Evolutionary conservation across 1,140 invertebrate genomes (phyloP).

Genomic region (Bombus balteatus): DNA sequence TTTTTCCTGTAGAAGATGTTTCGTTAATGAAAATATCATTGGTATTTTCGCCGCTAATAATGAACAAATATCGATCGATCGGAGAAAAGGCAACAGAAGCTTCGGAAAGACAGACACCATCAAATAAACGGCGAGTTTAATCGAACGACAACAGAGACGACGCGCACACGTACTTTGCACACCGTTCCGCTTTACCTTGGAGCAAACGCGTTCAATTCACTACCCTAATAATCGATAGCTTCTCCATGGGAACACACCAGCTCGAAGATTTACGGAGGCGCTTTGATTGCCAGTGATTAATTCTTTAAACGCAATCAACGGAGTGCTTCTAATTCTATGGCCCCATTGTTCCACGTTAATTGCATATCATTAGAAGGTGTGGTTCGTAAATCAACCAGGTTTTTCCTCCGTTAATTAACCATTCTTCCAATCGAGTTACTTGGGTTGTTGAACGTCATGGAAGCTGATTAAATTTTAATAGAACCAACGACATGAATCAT

Average conservation of each 20-base stretch:
- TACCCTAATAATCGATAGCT: slow-evolving; percentile 31
- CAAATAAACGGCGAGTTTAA: slow-evolving; percentile 10
- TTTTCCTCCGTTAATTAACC: background rate
- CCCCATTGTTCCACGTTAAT: background rate
- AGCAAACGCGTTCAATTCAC: slow-evolving; percentile 17
- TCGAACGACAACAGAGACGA: slow-evolving; percentile 7
- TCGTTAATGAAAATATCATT: background rate
- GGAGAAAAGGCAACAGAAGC: background rate
- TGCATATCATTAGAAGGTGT: background rate
- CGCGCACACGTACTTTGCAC: background rate
- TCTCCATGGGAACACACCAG: slow-evolving; percentile 2
- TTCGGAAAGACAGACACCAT: background rate
- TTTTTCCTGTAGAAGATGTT: background rate
- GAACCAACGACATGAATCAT: background rate
- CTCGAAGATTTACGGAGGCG: slow-evolving; percentile 29
- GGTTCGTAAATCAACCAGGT: background rate
- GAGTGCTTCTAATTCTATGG: slow-evolving; percentile 24
- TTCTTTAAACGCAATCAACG: slow-evolving; percentile 29
- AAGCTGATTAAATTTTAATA: background rate
- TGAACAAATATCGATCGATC: background rate
- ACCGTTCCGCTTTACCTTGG: background rate
- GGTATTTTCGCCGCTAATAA: background rate
- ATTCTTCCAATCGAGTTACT: background rate
- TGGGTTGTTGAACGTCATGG: too few species aligned
- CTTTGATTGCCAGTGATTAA: slow-evolving; percentile 37